Conservation (phyloP, 2,888 invertebrate species). For the Pogonocherus hispidulus region DNA sequence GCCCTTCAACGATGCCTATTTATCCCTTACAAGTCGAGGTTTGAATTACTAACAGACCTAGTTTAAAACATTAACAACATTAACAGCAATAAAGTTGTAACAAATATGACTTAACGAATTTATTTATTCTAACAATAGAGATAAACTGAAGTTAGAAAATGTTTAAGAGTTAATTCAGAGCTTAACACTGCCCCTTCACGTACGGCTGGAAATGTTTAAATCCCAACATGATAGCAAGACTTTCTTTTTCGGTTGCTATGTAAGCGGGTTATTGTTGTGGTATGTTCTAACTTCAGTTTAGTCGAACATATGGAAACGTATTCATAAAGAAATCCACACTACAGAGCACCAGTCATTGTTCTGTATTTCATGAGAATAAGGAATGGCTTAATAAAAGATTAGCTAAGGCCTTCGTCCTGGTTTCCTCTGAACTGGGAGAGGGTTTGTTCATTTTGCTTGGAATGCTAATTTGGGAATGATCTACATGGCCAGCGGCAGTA, state of each 20-base stretch:
- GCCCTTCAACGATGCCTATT: neutral
- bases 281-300: conserved; percentile 27
- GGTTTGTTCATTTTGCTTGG: conserved; percentile 45
- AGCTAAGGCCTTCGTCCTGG: conserved; percentile 57
- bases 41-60: conserved; percentile 51
- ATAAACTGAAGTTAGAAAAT: conserved; percentile 40
- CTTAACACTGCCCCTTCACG: too few species aligned
- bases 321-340: conserved; percentile 54
- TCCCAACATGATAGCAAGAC: too few species aligned
- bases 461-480: conserved; percentile 60
- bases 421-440: conserved; percentile 50
- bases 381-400: conserved; percentile 39
- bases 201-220: too few species aligned
- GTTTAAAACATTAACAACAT: conserved; percentile 63
- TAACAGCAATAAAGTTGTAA: conserved; percentile 67
- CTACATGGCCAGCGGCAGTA: conserved; percentile 62
- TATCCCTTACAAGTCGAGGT: conserved; percentile 53
- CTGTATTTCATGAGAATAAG: conserved; percentile 43
- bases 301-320: conserved; percentile 9
- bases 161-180: neutral
- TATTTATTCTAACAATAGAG: conserved; percentile 55
- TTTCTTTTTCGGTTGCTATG: neutral
- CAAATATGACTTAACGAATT: conserved; percentile 66
- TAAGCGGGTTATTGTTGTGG: too few species aligned
- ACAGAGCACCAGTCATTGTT: conserved; percentile 59